Percentiles rank a stretch among this genome's conserved stretches.
Evolutionary conservation across 2,113 vertebrate genomes (phyloP).

Genomic region (Indri indri): DNA sequence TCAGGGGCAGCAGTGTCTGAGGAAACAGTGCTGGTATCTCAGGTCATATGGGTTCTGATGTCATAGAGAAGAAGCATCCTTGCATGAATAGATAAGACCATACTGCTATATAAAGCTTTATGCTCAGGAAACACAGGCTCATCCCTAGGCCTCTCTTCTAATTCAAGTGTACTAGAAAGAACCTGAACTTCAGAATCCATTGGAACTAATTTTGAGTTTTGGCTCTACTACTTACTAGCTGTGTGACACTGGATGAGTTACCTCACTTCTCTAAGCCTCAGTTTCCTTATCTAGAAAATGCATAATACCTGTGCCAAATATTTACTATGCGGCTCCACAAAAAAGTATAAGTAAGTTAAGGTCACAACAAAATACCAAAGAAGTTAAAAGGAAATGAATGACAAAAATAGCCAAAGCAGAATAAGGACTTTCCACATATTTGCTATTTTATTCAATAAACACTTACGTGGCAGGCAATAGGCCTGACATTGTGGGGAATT

Average conservation of each 20-base stretch:
- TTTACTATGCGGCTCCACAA: background rate
- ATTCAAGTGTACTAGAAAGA: background rate
- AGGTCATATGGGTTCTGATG: background rate
- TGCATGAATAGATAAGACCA: background rate
- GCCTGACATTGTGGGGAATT: background rate
- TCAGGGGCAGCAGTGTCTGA: background rate
- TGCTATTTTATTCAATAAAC: background rate
- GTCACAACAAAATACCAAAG: constrained; percentile 14
- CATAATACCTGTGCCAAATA: background rate
- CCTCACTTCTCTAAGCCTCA: background rate
- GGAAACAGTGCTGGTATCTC: background rate
- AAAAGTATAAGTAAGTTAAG: constrained; percentile 18
- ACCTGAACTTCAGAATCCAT: background rate
- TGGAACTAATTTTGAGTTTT: background rate
- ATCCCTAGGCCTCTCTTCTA: background rate
- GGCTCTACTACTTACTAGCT: background rate
- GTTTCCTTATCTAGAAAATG: background rate
- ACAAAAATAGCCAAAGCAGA: constrained; percentile 1
- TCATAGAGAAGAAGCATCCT: background rate
- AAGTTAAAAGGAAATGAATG: constrained; percentile 23
- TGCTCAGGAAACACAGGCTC: background rate
- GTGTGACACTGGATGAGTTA: background rate
- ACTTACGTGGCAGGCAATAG: background rate
- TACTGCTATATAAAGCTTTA: background rate
- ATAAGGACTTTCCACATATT: background rate